Base-by-base conservation (phyloP, 2,113 vertebrate species). In the Neodon shergylaensis region DNA sequence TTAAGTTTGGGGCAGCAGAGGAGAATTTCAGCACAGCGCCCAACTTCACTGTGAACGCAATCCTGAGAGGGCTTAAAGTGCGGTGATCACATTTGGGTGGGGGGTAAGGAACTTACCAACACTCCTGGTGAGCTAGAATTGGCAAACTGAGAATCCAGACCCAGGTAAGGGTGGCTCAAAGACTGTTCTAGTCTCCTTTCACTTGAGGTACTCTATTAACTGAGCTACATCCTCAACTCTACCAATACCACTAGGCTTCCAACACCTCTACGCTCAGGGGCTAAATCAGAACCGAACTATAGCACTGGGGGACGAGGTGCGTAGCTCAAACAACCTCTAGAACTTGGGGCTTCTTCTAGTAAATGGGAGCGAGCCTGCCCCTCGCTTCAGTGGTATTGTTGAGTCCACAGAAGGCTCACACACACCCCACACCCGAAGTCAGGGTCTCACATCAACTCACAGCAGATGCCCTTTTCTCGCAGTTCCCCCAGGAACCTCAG, bases 361-460 rank as follows among this genome's bases (percentile, higher is more conserved):
- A 44, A 84, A 44, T 33, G 58, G 81, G 58, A 44, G 19, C 2
- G 31, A 84, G n/a, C 54, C 24, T 63, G n/a, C 9, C 22, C 0
- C n/a, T 28, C 54, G 0, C 58, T 83, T 58, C 54, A 6, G 54
- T 54, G 54, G 16, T 16, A 17, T 54, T 58, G 24, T 44, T 1
- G 78, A 19, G 14, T 14, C n/a, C 58, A 42, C 81, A 83, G n/a
- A 83, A 39, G 24, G n/a, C 76, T 36, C 78, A 9, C 47, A 76
- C 3, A 28, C 16, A 0, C 11, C 16, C 19, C 5, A 2, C 12
- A 11, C 19, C 8, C 21, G 24, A 16, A 4, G 14, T 68, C 39
- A 28, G 10, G 1, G 61, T 47, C 90, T 83, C 58, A 39, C 1
- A 1, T n/a, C 28, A 39, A 47, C 36, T 39, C n/a, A 83, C 1